Base-by-base conservation (phyloP, 2,797 vertebrate genomes). In the Danio tinwini region DNA sequence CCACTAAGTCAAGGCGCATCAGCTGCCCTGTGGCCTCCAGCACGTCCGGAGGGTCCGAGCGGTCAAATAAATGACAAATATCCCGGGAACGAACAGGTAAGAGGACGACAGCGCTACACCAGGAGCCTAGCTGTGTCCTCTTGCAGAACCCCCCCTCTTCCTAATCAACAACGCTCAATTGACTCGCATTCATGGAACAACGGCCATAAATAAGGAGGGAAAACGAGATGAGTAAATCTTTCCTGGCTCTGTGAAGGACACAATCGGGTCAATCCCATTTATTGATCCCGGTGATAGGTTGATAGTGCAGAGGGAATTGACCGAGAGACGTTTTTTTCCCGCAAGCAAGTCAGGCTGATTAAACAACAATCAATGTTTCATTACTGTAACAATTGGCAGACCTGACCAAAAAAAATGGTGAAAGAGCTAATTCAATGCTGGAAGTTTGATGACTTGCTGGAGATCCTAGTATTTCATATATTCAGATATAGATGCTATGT, bases 341-440 rank as follows among this genome's bases (percentile, higher is more conserved):
- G 45, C 65, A 47, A 83, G 72, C 68, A 19, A 71, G 55, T 37
- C 39, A 42, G 83, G 73, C 81, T 86, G 84, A 87, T 87, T 90
- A 81, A 71, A 91, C 86, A 87, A 82, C 73, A 83, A 89, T 90
- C 85, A 86, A 87, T 87, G 85, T 86, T 85, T 87, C 84, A 88
- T 84, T 81, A 84, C 72, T 47, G 80, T 68, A 81, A 82, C 81
- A 69, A 88, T 79, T 84, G 64, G 45, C 63, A 59, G 74, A 1
- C 2, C 44, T 10, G 50, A 67, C 62, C 8, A 6, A 62, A 56
- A 76, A 63, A 67, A 78, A 62, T 58, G 37, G 56, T 56, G 56
- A 53, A 67, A 78, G 63, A 37, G 47, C 64, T 49, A 80, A 81
- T 81, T 67, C 71, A 76, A 72, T 63, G 58, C 63, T 67, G 56